phyloP scores from a whole-genome alignment of 2,113 vertebrate genomes.

The Elephas maximus region DNA sequence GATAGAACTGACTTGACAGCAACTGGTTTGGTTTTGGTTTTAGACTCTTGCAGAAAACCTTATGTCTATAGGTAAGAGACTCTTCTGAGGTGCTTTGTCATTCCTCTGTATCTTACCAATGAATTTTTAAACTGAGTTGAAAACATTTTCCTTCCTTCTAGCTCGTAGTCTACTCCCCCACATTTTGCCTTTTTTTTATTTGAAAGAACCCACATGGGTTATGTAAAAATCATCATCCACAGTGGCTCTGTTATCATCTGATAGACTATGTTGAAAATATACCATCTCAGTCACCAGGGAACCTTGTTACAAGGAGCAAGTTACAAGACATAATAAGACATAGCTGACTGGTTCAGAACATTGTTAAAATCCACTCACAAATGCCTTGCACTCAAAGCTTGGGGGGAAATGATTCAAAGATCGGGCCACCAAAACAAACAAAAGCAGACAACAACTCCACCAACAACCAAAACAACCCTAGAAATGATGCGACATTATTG shows the following conservation, averaged over 20 bases:
- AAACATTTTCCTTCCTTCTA: constrained; percentile 47
- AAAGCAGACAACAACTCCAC: background rate
- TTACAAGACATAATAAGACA: constrained; percentile 21
- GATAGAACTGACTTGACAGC: too few relatives aligned
- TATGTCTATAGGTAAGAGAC: background rate
- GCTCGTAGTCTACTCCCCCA: background rate
- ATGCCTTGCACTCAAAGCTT: background rate
- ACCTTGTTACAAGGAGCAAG: constrained; percentile 28
- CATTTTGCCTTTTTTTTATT: constrained; percentile 45
- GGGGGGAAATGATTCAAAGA: background rate
- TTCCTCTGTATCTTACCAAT: background rate
- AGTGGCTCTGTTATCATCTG: background rate
- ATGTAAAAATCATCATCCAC: constrained; percentile 51
- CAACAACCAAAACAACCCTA: background rate
- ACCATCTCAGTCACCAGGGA: constrained; percentile 42
- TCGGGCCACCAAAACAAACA: constrained; percentile 19
- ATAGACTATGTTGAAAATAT: constrained; percentile 2
- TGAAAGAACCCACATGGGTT: background rate
- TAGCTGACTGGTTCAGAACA: background rate
- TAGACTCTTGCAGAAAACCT: background rate
- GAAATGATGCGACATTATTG: background rate
- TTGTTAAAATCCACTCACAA: constrained; percentile 32
- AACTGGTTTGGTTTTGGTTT: background rate
- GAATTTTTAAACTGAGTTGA: constrained; percentile 47
- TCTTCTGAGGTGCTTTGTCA: background rate